Evolutionary conservation across 2,888 invertebrate species (phyloP), one percentile per base, ranked within the genome.

Genomic region (Periphyllus acericola): DNA sequence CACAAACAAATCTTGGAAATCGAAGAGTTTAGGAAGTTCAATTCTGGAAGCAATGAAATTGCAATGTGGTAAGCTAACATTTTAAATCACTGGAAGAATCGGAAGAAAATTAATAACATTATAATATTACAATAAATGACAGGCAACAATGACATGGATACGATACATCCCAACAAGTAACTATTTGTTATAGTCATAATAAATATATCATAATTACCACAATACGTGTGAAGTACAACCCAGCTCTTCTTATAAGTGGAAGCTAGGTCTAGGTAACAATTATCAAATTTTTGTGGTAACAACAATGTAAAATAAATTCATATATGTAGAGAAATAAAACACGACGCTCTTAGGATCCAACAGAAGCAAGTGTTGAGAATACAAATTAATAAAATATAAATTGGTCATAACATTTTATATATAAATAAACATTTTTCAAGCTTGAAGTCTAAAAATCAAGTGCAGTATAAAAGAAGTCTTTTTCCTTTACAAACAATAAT

Each of bases 381-480:
- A 72, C 19, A 25, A 55, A 52, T 72, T 72, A 52, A 82, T 52
- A 72, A 72, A 83, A 83, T 83, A 83, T 72, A 55, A 36, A 78
- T 78, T 78, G 78, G 78, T 78, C 34, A 55, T 72, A 32, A 52
- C 29, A 71, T 71, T 17, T 52, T 34, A 71, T 19, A 82, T 71
- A 72, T 19, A 82, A 82, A 71, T n/a, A 52, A 46, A 46, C 46
- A 46, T 46, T 46, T 46, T 32, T 72, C 25, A 68, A 81, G 68
- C 29, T 81, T 81, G 34, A 72, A 72, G 82, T 71, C 34, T 72
- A 72, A 72, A 34, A 82, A n/a, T 52, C 52, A 34, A 72, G 71
- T 82, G 82, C 71, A 82, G 17, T 72, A 82, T 52, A 82, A 82
- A 82, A 46, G 11, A 82, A 40, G 40, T 82, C 71, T 82, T 82